Evolutionary conservation across 2,888 invertebrate species (phyloP).

Genomic region (Lochmaea capreae): DNA sequence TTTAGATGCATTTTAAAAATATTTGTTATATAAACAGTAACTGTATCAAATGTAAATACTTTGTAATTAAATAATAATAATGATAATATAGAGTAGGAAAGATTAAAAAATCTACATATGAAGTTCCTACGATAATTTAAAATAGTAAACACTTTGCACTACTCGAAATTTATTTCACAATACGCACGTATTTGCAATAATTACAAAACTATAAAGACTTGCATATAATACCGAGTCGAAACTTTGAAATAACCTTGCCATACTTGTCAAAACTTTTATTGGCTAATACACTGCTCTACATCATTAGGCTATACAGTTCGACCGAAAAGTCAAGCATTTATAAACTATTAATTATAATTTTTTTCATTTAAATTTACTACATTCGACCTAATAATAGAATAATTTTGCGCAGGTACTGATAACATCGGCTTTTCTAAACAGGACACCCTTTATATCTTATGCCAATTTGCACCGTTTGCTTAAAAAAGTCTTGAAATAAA

Average conservation of each 20-base stretch:
- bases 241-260: neutral
- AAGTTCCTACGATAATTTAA: conserved; percentile 58
- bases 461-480: no score
- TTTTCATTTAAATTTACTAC: no score
- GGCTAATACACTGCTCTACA: no score
- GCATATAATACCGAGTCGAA: neutral
- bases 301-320: no score
- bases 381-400: no score
- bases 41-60: conserved; percentile 12
- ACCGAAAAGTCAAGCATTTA: no score
- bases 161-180: conserved; percentile 6
- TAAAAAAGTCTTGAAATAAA: no score
- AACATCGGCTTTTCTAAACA: no score
- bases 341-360: no score
- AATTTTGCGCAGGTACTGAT: no score
- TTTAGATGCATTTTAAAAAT: neutral
- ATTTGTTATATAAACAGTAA: conserved; percentile 5
- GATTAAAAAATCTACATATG: conserved; percentile 42
- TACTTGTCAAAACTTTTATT: neutral
- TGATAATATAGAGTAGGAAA: conserved; percentile 22
- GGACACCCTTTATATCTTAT: no score
- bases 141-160: conserved; percentile 47
- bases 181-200: neutral
- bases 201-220: neutral
- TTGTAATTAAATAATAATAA: conserved; percentile 20